These are phyloP conservation scores for Drosophila mimetica DNA, from an alignment of 2,888 invertebrate genomes.

Conservation along the genomic window DNA sequence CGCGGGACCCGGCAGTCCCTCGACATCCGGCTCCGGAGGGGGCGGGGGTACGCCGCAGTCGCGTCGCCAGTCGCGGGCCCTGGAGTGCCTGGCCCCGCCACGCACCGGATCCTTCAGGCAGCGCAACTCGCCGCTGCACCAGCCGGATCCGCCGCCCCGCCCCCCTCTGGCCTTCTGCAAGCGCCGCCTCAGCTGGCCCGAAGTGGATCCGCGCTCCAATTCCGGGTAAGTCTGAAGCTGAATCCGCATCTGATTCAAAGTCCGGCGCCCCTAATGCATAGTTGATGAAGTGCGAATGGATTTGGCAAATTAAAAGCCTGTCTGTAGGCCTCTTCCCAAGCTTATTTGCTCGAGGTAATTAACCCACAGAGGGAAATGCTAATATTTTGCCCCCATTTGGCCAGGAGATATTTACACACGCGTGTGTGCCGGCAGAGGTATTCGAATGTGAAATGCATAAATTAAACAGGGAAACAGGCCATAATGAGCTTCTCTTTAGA, in stretches of 20 bases:
- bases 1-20: conserved; percentile 85
- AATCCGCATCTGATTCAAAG: background rate
- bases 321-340: background rate
- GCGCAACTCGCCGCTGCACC: conserved; percentile 82
- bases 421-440: conserved; percentile 13
- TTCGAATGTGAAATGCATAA: conserved; percentile 58
- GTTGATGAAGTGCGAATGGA: conserved; percentile 67
- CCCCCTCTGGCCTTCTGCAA: conserved; percentile 91
- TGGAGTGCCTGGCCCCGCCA: conserved; percentile 87
- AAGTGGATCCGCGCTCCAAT: conserved; percentile 92
- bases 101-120: conserved; percentile 87
- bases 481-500: conserved; percentile 34
- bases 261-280: conserved; percentile 50
- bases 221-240: conserved; percentile 88
- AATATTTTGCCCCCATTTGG: conserved; percentile 22
- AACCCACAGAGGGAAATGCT: conserved; percentile 45
- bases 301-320: conserved; percentile 44
- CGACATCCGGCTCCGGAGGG: conserved; percentile 65
- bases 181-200: conserved; percentile 92
- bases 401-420: conserved; percentile 22
- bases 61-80: conserved; percentile 86
- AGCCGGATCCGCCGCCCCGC: conserved; percentile 86
- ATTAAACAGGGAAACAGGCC: conserved; percentile 48
- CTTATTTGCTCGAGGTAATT: conserved; percentile 60
- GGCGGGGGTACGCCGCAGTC: conserved; percentile 76